Percentiles rank a stretch among this genome's conserved stretches.
Conservation (phyloP, 2,888 invertebrate species). For the Trachelus tabidus region DNA sequence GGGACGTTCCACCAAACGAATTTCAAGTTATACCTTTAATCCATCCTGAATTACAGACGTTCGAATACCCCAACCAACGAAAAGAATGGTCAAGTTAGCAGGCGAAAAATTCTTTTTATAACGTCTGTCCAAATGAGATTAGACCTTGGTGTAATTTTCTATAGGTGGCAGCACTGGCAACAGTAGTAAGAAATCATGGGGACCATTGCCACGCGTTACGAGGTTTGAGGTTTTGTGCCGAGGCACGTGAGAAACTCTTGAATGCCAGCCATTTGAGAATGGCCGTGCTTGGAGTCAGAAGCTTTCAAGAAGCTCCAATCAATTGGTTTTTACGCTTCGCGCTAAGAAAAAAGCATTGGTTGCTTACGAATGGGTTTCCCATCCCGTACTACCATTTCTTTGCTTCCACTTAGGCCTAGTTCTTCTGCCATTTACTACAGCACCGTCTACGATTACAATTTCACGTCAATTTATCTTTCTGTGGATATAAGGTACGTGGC, state of each 20-base stretch:
- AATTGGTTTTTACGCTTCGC: conserved; percentile 2
- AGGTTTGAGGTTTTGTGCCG: not conserved
- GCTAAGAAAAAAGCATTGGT: not conserved
- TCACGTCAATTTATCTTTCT: not conserved
- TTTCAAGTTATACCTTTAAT: not conserved
- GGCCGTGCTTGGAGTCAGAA: not conserved
- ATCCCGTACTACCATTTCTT: conserved; percentile 31
- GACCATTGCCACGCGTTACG: not conserved
- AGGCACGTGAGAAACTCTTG: not conserved
- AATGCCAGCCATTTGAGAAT: not conserved
- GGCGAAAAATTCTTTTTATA: not conserved
- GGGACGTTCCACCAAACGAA: not conserved
- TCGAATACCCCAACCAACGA: not conserved
- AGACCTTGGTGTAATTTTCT: not conserved
- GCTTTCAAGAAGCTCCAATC: conserved; percentile 8
- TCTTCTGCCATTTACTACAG: not conserved
- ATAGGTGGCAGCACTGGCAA: not conserved
- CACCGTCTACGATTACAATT: not conserved
- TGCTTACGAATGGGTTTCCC: not conserved
- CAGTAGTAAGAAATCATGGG: not conserved
- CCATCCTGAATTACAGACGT: not conserved
- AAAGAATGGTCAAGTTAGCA: not conserved
- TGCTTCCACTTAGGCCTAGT: not conserved
- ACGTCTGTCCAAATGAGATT: not conserved
- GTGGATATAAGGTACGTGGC: not conserved